Evolutionary conservation across 2,113 vertebrate genomes (phyloP), one percentile per base, ranked within the genome.

Genomic region (Neogale vison): DNA sequence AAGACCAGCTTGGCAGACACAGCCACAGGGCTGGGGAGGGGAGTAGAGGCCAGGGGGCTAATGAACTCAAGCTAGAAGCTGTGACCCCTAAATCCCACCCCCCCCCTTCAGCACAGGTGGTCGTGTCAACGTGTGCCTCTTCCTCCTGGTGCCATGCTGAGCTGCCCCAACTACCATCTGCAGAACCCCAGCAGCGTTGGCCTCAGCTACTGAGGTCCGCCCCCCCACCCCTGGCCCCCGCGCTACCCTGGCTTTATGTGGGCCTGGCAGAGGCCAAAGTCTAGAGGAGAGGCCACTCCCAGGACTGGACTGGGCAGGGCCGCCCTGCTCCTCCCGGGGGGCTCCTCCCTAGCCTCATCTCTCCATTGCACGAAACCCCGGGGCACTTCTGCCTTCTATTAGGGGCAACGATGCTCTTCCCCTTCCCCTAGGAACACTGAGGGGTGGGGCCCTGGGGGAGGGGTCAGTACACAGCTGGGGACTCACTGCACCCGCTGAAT

Each of bases 311-410:
- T 5, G 10, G 71, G 57, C 5, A 31, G 42, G 69, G 12, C 0
- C 0, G 31, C 83, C 84, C 89, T 61, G 87, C 13, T 57, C 45
- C 90, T 87, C 52, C 61, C 15, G 29, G 82, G 88, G 82, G 90
- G 88, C 93, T 97, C 95, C 97, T 88, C 69, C 95, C 77, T 47
- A 76, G 13, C 63, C 92, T 80, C 67, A 31, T 55, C 72, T 20
- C 36, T 61, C 50, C 8, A 36, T 24, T 11, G 31, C 72, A 7
- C 6, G 36, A 36, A 65, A 81, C 6, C 14, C 2, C 11, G 24
- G 24, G 88, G 31, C 52, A 15, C 26, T 26, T 18, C 12, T 18
- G 17, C 31, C 61, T 88, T 47, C 77, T 39, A 0, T 59, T 12
- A 24, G 21, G 57, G 57, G 34, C 17, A 1, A 50, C 7, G 34